A percentile compares a stretch with the other conserved stretches of the same genome.
phyloP scores from a whole-genome alignment of 2,113 vertebrate genomes.

The Colinus virginianus region DNA sequence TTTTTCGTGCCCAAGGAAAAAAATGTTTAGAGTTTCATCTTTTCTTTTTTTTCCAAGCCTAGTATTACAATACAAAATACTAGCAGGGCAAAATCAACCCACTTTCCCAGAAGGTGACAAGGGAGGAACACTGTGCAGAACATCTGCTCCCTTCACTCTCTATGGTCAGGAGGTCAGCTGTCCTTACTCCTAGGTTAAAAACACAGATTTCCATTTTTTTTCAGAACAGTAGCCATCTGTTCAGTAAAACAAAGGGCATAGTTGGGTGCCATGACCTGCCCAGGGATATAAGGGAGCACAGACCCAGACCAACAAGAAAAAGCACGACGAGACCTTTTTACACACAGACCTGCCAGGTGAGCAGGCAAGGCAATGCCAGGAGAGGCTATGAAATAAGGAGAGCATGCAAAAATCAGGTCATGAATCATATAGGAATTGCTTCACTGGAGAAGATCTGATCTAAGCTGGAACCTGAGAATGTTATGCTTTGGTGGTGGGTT shows the following conservation, averaged over 20 bases:
- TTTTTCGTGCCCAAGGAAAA: not conserved
- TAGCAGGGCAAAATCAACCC: not conserved
- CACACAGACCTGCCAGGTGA: not conserved
- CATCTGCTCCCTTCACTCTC: not conserved
- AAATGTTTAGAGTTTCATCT: not conserved
- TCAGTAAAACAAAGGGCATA: not conserved
- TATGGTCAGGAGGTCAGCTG: not conserved
- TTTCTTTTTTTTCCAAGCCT: not conserved
- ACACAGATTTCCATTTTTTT: not conserved
- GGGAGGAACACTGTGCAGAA: not conserved
- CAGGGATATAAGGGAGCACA: not conserved
- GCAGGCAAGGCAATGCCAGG: not conserved
- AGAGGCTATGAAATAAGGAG: not conserved
- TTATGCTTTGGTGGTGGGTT: no score
- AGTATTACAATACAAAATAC: not conserved
- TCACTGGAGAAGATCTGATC: not conserved
- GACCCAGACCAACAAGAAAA: not conserved
- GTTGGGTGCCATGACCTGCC: not conserved
- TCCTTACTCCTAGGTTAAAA: not conserved
- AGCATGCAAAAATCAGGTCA: not conserved
- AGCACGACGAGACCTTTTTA: not conserved
- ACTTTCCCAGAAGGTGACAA: not conserved
- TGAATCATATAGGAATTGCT: not conserved
- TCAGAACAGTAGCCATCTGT: not conserved
- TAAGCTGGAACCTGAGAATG: not conserved